phyloP scores from a whole-genome alignment of 2,113 vertebrate genomes.

The Dendropsophus ebraccatus region DNA sequence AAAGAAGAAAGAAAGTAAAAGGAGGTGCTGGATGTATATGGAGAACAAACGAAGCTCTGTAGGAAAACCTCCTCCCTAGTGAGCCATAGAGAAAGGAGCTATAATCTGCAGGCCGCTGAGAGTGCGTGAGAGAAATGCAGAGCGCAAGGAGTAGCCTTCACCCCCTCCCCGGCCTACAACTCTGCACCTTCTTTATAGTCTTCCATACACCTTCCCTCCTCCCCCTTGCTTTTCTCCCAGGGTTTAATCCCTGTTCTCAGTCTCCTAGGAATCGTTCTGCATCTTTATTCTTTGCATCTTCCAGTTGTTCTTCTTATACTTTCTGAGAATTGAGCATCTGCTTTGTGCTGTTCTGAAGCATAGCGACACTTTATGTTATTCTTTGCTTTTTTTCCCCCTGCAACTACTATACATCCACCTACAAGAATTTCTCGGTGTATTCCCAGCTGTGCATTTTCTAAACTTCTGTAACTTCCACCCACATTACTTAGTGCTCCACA shows the following conservation, averaged over 20 bases:
- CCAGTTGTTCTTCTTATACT: background rate
- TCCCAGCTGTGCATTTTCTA: background rate
- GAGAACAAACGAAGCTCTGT: slow-evolving; percentile 45
- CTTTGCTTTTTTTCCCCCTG: background rate
- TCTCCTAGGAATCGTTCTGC: background rate
- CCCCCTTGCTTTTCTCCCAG: background rate
- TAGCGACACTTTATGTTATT: background rate
- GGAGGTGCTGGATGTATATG: slow-evolving; percentile 32
- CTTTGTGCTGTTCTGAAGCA: background rate
- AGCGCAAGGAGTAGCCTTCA: background rate
- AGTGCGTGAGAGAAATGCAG: slow-evolving; percentile 44
- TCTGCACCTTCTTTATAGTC: background rate
- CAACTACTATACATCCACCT: background rate
- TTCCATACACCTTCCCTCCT: background rate
- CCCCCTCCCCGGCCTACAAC: background rate
- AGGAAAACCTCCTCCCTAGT: slow-evolving; percentile 47
- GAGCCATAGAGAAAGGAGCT: slow-evolving; percentile 38
- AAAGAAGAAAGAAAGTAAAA: background rate
- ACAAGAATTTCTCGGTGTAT: background rate
- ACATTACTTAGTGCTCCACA: background rate
- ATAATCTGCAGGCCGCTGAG: slow-evolving; percentile 38
- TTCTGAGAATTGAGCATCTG: background rate
- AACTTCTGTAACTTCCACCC: background rate
- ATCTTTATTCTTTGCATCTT: background rate
- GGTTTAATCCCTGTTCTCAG: background rate